Evolutionary conservation across 2,797 vertebrate species (phyloP).

Genomic region (Oophaga sylvatica): DNA sequence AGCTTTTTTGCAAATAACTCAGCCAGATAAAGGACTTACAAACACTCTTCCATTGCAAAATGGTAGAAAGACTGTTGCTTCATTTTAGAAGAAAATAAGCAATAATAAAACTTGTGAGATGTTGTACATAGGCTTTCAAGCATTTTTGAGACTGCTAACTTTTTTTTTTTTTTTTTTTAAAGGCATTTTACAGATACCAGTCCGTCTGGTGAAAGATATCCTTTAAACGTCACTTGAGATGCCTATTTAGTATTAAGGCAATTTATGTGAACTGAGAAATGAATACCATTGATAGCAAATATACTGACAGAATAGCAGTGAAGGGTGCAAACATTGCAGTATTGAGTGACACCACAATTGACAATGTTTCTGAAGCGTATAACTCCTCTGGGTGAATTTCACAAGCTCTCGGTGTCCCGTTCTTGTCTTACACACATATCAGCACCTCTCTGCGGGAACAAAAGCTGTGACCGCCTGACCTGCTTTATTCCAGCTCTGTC

Average conservation of each 20-base stretch:
- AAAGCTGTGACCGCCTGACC: slow-evolving; percentile 54
- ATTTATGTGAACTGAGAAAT: slow-evolving; percentile 21
- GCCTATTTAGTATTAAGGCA: not conserved
- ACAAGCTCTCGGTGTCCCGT: slow-evolving; percentile 50
- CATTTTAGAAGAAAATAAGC: too few relatives aligned
- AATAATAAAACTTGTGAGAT: too few relatives aligned
- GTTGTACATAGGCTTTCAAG: not conserved
- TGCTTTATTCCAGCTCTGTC: slow-evolving; percentile 21
- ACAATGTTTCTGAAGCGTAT: slow-evolving; percentile 46
- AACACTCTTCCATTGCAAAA: too few relatives aligned
- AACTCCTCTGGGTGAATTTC: slow-evolving; percentile 52
- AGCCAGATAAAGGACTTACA: too few relatives aligned
- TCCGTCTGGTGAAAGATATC: not conserved
- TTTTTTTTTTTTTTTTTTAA: not conserved
- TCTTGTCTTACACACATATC: slow-evolving; percentile 62
- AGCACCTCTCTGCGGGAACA: slow-evolving; percentile 51
- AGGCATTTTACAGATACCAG: not conserved
- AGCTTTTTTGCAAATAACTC: too few relatives aligned
- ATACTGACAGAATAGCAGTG: slow-evolving; percentile 15
- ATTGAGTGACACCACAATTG: slow-evolving; percentile 48
- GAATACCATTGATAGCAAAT: slow-evolving; percentile 30
- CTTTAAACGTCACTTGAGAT: not conserved
- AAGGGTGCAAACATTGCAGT: slow-evolving; percentile 19
- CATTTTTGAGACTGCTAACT: not conserved
- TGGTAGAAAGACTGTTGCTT: too few relatives aligned